phyloP scores from a whole-genome alignment of 2,888 invertebrate species.

The Melanargia galathea region DNA sequence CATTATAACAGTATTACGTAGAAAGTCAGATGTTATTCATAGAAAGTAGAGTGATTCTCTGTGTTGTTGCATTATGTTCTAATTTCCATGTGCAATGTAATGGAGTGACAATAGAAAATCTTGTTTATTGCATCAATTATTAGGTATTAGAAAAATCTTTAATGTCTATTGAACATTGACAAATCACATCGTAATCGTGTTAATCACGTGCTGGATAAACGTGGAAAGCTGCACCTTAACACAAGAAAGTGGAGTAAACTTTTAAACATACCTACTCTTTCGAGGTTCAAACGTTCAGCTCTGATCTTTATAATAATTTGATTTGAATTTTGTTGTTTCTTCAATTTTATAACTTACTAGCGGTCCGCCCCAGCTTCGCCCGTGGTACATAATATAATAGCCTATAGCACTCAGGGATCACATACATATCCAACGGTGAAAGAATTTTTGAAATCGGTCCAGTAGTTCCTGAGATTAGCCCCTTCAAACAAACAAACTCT shows the following conservation, averaged over 20 bases:
- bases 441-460: too few species aligned
- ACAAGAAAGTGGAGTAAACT: not conserved
- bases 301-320: too few species aligned
- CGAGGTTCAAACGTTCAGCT: not conserved
- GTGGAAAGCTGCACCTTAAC: not conserved
- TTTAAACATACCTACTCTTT: not conserved
- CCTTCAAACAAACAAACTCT: too few species aligned
- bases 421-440: too few species aligned
- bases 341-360: too few species aligned
- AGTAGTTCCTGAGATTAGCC: too few species aligned
- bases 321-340: too few species aligned
- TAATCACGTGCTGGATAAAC: not conserved
- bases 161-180: conserved; percentile 11
- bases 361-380: too few species aligned
- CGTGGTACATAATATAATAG: too few species aligned
- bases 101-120: conserved; percentile 16
- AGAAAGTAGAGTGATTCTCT: conserved; percentile 5
- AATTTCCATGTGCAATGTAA: conserved; percentile 18
- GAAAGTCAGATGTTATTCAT: conserved; percentile 11
- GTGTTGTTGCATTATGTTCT: conserved; percentile 3
- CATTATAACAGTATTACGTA: not conserved
- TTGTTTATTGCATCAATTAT: conserved; percentile 12
- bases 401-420: too few species aligned
- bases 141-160: conserved; percentile 9
- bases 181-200: conserved; percentile 12